A percentile compares a stretch with the other conserved stretches of the same genome.
Evolutionary conservation across 1,140 invertebrate genomes (phyloP).

Genomic region (Microvelia longipes): DNA sequence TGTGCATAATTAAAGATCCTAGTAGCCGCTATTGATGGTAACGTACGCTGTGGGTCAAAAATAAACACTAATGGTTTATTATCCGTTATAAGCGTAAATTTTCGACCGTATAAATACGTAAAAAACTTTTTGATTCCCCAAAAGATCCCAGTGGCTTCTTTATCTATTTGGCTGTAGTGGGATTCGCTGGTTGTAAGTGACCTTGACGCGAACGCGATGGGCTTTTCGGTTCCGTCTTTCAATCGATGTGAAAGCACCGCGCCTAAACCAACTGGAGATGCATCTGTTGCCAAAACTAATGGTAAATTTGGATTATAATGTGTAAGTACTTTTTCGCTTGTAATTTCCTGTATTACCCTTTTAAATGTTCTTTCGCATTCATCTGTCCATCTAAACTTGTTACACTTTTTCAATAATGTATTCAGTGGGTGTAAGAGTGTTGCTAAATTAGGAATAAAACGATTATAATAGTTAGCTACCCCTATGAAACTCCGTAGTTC

Average conservation of each 20-base stretch:
- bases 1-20: slow-evolving; percentile 28
- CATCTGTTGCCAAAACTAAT: slow-evolving; percentile 8
- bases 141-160: slow-evolving; percentile 30
- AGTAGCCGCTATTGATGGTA: slow-evolving; percentile 22
- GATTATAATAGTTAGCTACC: slow-evolving; percentile 8
- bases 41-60: slow-evolving; percentile 27
- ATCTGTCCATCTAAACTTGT: slow-evolving; percentile 6
- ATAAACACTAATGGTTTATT: slow-evolving; percentile 32
- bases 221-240: slow-evolving; percentile 26
- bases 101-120: slow-evolving; percentile 30
- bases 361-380: slow-evolving; percentile 15
- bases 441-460: slow-evolving; percentile 8
- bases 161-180: slow-evolving; percentile 30
- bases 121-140: background rate
- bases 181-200: slow-evolving; percentile 29
- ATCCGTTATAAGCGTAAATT: slow-evolving; percentile 32
- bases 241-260: background rate
- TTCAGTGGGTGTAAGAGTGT: slow-evolving; percentile 5
- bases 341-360: slow-evolving; percentile 11
- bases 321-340: slow-evolving; percentile 10
- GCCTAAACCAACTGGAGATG: slow-evolving; percentile 1
- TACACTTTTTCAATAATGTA: background rate
- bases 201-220: slow-evolving; percentile 32
- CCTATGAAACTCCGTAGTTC: slow-evolving; percentile 4
- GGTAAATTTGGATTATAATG: slow-evolving; percentile 17